These are phyloP conservation scores for Malurus melanocephalus DNA, from an alignment of 2,113 vertebrate species.

Conservation along the genomic window DNA sequence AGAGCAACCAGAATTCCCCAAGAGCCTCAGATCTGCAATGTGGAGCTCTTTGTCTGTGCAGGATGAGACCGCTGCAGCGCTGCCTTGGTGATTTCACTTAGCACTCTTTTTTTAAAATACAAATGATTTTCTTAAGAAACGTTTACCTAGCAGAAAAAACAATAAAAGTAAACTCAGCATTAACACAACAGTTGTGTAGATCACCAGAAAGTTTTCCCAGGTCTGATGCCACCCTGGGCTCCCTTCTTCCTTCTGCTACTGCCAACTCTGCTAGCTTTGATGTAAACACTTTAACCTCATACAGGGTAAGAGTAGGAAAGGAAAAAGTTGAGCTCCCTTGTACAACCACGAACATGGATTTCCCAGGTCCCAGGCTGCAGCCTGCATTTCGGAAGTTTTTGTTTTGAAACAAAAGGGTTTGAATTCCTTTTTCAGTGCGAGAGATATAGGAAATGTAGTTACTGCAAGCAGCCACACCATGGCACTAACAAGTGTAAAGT, in stretches of 20 bases:
- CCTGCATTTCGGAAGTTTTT: not conserved
- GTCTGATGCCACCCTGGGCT: not conserved
- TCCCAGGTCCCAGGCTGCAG: not conserved
- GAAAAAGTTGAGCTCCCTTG: not conserved
- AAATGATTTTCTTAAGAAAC: not conserved
- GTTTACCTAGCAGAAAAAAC: not conserved
- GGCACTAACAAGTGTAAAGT: not conserved
- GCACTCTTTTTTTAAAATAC: not conserved
- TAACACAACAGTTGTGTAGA: not conserved
- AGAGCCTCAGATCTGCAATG: not conserved
- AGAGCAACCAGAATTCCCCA: not conserved
- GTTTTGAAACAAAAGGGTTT: not conserved
- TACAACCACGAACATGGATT: not conserved
- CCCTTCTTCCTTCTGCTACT: not conserved
- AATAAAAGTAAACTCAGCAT: not conserved
- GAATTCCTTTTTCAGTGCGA: not conserved
- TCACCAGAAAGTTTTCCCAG: not conserved
- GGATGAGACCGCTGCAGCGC: not conserved
- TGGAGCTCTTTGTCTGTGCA: not conserved
- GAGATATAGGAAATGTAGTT: conserved; percentile 6
- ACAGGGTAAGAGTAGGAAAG: not conserved
- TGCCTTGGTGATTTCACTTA: not conserved
- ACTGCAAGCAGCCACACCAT: conserved; percentile 26
- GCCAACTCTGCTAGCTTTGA: not conserved
- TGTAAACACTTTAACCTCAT: not conserved